A percentile compares a stretch with the other conserved stretches of the same genome.
Evolutionary conservation across 1,140 invertebrate species (phyloP).

Genomic region (Lordiphosa collinella): DNA sequence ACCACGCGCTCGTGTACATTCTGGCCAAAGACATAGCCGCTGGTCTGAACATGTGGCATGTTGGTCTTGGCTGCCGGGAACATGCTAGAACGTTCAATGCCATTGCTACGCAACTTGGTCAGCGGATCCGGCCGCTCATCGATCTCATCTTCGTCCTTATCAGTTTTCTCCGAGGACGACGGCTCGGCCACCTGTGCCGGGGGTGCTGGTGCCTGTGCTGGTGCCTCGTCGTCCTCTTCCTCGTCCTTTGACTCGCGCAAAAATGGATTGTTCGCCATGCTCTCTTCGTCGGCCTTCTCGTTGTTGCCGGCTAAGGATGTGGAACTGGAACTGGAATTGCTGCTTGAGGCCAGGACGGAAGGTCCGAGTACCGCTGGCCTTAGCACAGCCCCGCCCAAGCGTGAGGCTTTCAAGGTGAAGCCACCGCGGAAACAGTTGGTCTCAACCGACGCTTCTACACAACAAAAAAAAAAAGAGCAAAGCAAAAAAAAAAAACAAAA

Average conservation of each 20-base stretch:
- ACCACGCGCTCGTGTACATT: slow-evolving; percentile 92
- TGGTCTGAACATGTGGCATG: slow-evolving; percentile 68
- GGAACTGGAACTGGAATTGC: slow-evolving; percentile 31
- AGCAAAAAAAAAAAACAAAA: slow-evolving; percentile 47
- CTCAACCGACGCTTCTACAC: slow-evolving; percentile 73
- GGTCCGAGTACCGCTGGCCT: slow-evolving; percentile 59
- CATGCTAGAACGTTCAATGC: slow-evolving; percentile 68
- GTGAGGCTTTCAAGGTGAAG: slow-evolving; percentile 69
- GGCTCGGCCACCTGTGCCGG: slow-evolving; percentile 14
- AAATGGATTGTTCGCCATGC: slow-evolving; percentile 50
- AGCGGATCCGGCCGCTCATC: slow-evolving; percentile 73
- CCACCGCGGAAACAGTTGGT: slow-evolving; percentile 72
- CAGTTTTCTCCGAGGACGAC: slow-evolving; percentile 33
- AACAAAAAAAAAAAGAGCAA: slow-evolving; percentile 30
- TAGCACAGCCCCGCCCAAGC: slow-evolving; percentile 64
- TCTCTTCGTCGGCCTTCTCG: slow-evolving; percentile 41
- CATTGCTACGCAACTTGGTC: slow-evolving; percentile 67
- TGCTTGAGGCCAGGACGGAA: slow-evolving; percentile 49
- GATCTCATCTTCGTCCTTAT: slow-evolving; percentile 58
- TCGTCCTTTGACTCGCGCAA: slow-evolving; percentile 52
- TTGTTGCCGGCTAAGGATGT: slow-evolving; percentile 27
- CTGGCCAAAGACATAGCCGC: slow-evolving; percentile 94
- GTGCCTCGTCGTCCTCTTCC: slow-evolving; percentile 44
- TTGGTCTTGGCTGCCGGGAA: slow-evolving; percentile 67
- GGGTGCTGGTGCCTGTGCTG: neutral